Evolutionary conservation across 1,140 invertebrate genomes (phyloP).

Genomic region (Drosophila willistoni): DNA sequence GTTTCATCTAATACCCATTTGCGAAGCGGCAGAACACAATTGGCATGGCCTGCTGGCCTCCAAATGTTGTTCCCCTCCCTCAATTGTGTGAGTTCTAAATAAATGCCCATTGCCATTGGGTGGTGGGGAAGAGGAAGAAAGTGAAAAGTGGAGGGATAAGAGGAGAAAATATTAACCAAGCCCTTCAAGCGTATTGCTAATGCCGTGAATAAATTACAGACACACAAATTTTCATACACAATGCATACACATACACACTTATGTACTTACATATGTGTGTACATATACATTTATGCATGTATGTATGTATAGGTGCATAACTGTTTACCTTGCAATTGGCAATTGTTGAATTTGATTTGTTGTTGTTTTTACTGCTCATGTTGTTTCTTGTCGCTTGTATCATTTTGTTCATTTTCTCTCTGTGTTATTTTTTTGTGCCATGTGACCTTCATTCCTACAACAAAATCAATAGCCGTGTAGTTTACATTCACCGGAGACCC

Average conservation of each 20-base stretch:
- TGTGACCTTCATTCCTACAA: conserved; percentile 76
- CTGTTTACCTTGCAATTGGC: conserved; percentile 58
- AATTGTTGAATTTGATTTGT: conserved; percentile 28
- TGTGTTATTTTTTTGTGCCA: conserved; percentile 42
- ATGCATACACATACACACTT: neutral
- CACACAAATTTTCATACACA: conserved; percentile 11
- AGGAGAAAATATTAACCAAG: conserved; percentile 26
- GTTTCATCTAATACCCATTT: conserved; percentile 34
- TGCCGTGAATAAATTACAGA: conserved; percentile 52
- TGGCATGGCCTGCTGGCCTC: conserved; percentile 33
- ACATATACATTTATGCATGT: no score
- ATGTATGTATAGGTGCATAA: conserved; percentile 32
- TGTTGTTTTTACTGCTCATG: conserved; percentile 26
- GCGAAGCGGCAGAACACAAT: conserved; percentile 46
- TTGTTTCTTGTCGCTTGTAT: conserved; percentile 24
- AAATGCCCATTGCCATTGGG: neutral
- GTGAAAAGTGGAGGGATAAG: neutral
- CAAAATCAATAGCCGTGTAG: conserved; percentile 79
- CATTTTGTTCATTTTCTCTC: conserved; percentile 33
- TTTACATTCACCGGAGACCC: conserved; percentile 43
- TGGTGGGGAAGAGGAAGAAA: neutral
- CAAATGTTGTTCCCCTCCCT: conserved; percentile 70
- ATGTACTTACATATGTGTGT: neutral
- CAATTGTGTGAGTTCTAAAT: conserved; percentile 63
- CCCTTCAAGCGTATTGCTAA: conserved; percentile 24